phyloP scores from a whole-genome alignment of 2,797 vertebrate species.

The Hoplostethus atlanticus region DNA sequence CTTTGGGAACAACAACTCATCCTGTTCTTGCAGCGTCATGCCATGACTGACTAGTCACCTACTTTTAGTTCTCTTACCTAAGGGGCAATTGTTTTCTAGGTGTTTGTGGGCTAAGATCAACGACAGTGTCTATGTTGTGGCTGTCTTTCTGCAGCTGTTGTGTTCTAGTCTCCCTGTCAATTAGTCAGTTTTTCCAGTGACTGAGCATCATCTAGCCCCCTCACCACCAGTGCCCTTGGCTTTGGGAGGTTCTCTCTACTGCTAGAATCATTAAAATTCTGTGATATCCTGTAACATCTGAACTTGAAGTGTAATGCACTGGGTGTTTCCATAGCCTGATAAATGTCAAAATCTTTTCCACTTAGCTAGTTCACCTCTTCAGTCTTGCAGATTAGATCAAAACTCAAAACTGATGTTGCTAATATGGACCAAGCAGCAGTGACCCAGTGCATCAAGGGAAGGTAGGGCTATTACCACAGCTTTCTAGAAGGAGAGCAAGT shows the following conservation, averaged over 20 bases:
- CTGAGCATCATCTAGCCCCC: constrained; percentile 53
- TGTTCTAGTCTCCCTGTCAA: constrained; percentile 38
- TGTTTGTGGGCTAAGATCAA: constrained; percentile 26
- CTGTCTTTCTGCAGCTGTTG: constrained; percentile 73
- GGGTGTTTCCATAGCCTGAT: neutral
- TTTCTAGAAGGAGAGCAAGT: constrained; percentile 46
- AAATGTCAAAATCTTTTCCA: neutral
- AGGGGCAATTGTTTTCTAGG: constrained; percentile 57
- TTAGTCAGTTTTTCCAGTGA: constrained; percentile 73
- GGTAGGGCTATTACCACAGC: constrained; percentile 45
- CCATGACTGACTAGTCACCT: constrained; percentile 8
- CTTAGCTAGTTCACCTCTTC: neutral
- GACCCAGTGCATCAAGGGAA: constrained; percentile 57
- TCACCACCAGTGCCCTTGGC: constrained; percentile 21
- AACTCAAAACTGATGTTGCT: constrained; percentile 36
- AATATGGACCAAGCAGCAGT: constrained; percentile 29
- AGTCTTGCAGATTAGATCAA: constrained; percentile 22
- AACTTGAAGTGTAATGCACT: neutral
- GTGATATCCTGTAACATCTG: neutral
- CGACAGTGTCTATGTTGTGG: constrained; percentile 59
- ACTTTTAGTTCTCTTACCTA: constrained; percentile 63
- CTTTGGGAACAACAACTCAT: constrained; percentile 17
- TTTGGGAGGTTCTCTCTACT: constrained; percentile 24
- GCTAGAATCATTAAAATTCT: constrained; percentile 4
- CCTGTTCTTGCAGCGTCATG: constrained; percentile 3